Evolutionary conservation across 2,113 vertebrate genomes (phyloP).

Genomic region (Phrynocephalus versicolor): DNA sequence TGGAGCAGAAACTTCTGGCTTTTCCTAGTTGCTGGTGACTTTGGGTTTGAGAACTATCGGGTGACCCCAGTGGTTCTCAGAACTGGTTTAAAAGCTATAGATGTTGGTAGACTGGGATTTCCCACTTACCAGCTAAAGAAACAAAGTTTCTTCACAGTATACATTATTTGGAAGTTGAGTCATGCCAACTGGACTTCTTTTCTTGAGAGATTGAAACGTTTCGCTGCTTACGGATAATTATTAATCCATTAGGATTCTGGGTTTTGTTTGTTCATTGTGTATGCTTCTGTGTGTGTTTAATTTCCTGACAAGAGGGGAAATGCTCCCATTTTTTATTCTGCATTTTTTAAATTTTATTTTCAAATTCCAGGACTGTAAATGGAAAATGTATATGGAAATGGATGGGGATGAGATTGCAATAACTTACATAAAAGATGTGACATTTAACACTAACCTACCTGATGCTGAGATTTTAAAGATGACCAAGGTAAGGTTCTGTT

Average conservation of each 20-base stretch:
- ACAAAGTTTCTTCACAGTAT: neutral
- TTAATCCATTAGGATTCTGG: neutral
- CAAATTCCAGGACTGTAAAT: constrained; percentile 93
- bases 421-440: constrained; percentile 97
- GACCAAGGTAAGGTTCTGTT: constrained; percentile 87
- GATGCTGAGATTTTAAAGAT: constrained; percentile 90
- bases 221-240: no score
- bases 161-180: no score
- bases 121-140: no score
- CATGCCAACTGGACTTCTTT: no score
- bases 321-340: constrained; percentile 55
- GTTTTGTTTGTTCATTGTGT: no score
- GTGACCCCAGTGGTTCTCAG: neutral
- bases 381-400: constrained; percentile 99
- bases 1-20: neutral
- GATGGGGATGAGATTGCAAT: constrained; percentile 96
- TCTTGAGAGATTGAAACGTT: no score
- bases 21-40: neutral
- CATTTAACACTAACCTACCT: constrained; percentile 88
- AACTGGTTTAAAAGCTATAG: neutral
- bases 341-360: constrained; percentile 68
- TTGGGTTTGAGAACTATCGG: neutral
- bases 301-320: neutral
- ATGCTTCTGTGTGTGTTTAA: no score
- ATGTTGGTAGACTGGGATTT: neutral